Evolutionary conservation across 2,888 invertebrate species (phyloP), one percentile per base, ranked within the genome.

Genomic region (Conus canariensis): DNA sequence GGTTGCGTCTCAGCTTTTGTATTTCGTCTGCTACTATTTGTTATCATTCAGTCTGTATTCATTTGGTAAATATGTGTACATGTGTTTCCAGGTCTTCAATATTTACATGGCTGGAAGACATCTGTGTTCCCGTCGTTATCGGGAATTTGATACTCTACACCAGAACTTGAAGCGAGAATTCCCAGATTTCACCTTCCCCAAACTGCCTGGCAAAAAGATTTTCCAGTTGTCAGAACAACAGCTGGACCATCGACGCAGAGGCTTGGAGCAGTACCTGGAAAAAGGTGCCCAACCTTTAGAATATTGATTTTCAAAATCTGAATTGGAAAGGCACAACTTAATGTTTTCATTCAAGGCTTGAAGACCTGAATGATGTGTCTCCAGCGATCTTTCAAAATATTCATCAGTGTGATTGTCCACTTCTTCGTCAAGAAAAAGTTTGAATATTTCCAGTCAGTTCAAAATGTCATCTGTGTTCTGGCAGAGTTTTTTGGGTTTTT

Each of bases 81-180:
- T 16, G 64, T 10, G 10, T 89, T 60, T 82, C 16, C 92, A 96
- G 96, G 97, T 97, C 8, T 99, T 98, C 97, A 99, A 99, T 96
- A 99, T 99, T 92, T 99, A 99, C 96, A 99, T 99, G 99, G 99
- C 99, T 10, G 99, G 99, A 0, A 97, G 99, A 70, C 99, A 99
- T 96, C 97, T 99, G 89, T 99, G 99, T 97, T 99, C 99, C 88
- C 97, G 99, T 88, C 97, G 99, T 77, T 99, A 99, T 96, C 97
- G 99, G 91, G 99, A 99, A 97, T 99, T 99, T 96, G 97, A 98
- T 14, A 98, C 98, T 93, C 97, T 99, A 92, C 98, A 99, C 95
- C 97, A 98, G 94, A 98, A 98, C 94, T 97, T 99, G 90, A 98
- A 99, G 96, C 98, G 98, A 96, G 99, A 99, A 96, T 99, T 99